Evolutionary conservation across 2,797 vertebrate genomes (phyloP), one percentile per base, ranked within the genome.

Genomic region (Xenops minutus): DNA sequence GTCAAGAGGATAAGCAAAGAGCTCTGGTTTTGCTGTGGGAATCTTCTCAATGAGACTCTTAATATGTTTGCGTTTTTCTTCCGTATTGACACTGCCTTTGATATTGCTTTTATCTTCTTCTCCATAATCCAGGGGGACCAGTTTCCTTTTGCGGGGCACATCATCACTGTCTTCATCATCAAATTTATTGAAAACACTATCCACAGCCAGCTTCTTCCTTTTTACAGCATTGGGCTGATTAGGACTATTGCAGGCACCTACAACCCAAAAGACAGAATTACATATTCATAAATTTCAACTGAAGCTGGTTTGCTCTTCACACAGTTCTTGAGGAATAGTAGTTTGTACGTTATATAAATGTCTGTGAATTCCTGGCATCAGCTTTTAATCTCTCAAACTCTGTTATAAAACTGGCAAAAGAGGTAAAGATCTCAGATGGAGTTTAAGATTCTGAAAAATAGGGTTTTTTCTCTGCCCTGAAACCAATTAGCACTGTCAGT

Each of bases 11-110:
- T 99, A 99, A 83, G 98, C 99, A 97, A 99, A 99, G 66, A 99
- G 98, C 97, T 99, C 99, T 1, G 99, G 99, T 97, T 99, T 99
- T 54, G 98, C 99, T 6, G 99, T 99, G 64, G 99, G 99, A 56
- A 99, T 99, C 98, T 99, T 99, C 96, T 99, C 99, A 36, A 99
- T 99, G 34, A 99, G 98, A 97, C 98, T 99, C 97, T 99, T 99
- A 96, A 99, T 99, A 97, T 99, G 99, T 96, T 99, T 99, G 61
- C 99, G 99, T 93, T 99, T 99, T 97, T 99, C 99, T 96, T 99
- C 99, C 2, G 98, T 98, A 96, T 99, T 99, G 71, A 98, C 99
- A 10, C 97, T 98, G 97, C 99, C 99, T 97, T 99, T 99, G 80
- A 99, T 98, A 59, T 95, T 98, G 88, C 98, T 97, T 97, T 99